These are phyloP conservation scores for Heteropelma amictum DNA, from an alignment of 2,888 invertebrate genomes.

Conservation along the genomic window DNA sequence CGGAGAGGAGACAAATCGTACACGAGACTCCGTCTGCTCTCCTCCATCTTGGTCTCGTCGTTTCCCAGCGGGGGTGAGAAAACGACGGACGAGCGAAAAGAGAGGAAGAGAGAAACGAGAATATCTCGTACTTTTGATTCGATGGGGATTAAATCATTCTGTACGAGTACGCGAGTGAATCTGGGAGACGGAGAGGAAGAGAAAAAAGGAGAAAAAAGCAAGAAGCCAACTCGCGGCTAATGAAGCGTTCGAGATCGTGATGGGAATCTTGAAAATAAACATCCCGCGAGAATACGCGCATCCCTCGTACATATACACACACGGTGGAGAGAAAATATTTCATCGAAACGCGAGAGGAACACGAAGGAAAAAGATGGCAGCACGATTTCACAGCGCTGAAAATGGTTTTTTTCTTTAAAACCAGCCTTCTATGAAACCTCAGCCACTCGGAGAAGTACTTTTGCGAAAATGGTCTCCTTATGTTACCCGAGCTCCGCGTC, in stretches of 20 bases:
- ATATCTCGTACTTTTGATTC: constrained; percentile 27
- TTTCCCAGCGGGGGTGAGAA: too few relatives aligned
- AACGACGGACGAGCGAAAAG: neutral
- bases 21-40: too few relatives aligned
- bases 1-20: neutral
- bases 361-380: neutral
- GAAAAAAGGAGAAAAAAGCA: constrained; percentile 9
- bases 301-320: neutral
- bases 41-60: neutral
- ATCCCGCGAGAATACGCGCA: constrained; percentile 24
- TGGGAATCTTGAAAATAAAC: constrained; percentile 28
- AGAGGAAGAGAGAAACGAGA: constrained; percentile 15
- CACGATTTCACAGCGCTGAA: too few relatives aligned
- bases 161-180: neutral
- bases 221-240: too few relatives aligned
- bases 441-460: too few relatives aligned
- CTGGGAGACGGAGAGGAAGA: neutral
- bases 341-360: too few relatives aligned
- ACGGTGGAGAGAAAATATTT: constrained; percentile 17
- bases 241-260: constrained; percentile 50
- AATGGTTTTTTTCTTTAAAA: neutral
- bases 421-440: too few relatives aligned
- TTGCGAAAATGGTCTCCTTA: neutral
- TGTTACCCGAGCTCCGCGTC: neutral
- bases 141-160: constrained; percentile 32